Evolutionary conservation across 2,888 invertebrate species (phyloP).

Genomic region (Hofmannophila pseudospretella): DNA sequence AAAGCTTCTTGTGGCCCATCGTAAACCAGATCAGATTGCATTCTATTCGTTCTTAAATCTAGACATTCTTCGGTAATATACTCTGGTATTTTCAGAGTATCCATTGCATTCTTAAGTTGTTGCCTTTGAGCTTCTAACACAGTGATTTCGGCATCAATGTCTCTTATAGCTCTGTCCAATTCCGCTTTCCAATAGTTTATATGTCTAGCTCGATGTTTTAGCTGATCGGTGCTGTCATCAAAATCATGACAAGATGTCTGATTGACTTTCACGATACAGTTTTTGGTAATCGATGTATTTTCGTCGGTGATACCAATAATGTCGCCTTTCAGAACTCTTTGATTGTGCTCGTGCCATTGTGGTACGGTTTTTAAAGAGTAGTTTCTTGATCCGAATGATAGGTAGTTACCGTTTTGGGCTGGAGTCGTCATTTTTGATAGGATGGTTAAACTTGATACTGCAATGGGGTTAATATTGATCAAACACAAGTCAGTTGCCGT

Average conservation of each 20-base stretch:
- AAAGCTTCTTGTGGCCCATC: conserved; percentile 87
- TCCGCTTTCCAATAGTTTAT: conserved; percentile 69
- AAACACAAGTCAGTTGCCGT: neutral
- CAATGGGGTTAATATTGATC: neutral
- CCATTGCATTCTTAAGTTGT: conserved; percentile 66
- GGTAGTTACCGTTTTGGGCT: conserved; percentile 49
- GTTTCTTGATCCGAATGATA: conserved; percentile 55
- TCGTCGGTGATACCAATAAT: conserved; percentile 58
- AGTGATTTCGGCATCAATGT: conserved; percentile 60
- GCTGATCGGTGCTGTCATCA: conserved; percentile 59
- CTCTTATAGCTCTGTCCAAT: conserved; percentile 58
- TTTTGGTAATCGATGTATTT: conserved; percentile 63
- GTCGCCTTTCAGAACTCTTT: conserved; percentile 55
- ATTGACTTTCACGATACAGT: conserved; percentile 65
- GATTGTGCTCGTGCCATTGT: conserved; percentile 61
- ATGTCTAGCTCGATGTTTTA: conserved; percentile 57
- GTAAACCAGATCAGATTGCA: conserved; percentile 85
- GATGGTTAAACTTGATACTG: neutral
- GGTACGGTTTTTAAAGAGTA: conserved; percentile 46
- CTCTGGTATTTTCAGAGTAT: conserved; percentile 50
- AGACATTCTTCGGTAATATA: conserved; percentile 82
- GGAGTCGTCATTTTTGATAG: conserved; percentile 38
- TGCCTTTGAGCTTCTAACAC: conserved; percentile 55
- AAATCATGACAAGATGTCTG: conserved; percentile 61
- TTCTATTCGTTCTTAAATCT: conserved; percentile 80